A percentile compares a stretch with the other conserved stretches of the same genome.
These are phyloP conservation scores for Psammodynastes pulverulentus DNA, from an alignment of 2,113 vertebrate genomes.

Conservation along the genomic window DNA sequence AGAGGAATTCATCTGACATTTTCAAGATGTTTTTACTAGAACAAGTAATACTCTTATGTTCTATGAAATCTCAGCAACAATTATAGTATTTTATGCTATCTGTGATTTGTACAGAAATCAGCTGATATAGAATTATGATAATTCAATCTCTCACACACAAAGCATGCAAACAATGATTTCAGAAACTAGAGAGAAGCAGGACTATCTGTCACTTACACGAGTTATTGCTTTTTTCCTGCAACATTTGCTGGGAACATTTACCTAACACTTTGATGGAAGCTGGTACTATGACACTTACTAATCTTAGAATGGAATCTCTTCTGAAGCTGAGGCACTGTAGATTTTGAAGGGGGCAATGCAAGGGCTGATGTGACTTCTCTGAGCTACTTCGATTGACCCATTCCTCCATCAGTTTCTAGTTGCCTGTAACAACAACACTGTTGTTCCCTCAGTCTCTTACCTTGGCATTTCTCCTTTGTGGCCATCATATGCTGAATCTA, in stretches of 20 bases:
- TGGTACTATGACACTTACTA: neutral
- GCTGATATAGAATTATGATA: conserved; percentile 54
- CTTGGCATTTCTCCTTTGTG: neutral
- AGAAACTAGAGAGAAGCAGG: conserved; percentile 51
- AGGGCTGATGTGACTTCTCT: neutral
- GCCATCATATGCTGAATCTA: neutral
- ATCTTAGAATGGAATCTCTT: neutral
- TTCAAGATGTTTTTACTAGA: conserved; percentile 26
- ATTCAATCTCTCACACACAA: conserved; percentile 49
- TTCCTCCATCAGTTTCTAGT: neutral
- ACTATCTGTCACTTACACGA: conserved; percentile 15
- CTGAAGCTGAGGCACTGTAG: neutral
- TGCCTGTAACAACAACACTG: neutral
- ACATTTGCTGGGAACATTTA: neutral
- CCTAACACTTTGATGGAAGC: neutral
- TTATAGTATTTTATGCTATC: conserved; percentile 48
- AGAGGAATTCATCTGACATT: conserved; percentile 32
- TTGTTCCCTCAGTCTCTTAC: neutral
- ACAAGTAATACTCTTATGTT: conserved; percentile 41
- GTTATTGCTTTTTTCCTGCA: neutral
- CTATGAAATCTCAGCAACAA: conserved; percentile 33
- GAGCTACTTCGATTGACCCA: neutral
- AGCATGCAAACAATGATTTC: conserved; percentile 56
- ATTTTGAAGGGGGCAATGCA: neutral
- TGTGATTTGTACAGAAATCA: conserved; percentile 54